A percentile compares a stretch with the other conserved stretches of the same genome.
Conservation (phyloP, 2,113 vertebrate species). For the Grus americana region DNA sequence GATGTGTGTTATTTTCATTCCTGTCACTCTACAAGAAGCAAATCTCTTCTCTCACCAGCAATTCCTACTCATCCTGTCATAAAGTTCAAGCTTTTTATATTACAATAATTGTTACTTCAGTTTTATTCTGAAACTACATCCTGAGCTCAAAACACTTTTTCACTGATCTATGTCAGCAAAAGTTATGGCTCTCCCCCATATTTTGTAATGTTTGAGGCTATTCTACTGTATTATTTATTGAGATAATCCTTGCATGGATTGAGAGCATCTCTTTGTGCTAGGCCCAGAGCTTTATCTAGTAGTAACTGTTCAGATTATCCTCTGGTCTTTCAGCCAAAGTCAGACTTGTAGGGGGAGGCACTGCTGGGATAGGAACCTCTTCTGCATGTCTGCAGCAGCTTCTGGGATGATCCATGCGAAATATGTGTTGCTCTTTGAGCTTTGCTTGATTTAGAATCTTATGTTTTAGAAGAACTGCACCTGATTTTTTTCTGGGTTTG, state of each 20-base stretch:
- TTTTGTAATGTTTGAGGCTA: background rate
- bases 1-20: background rate
- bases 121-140: background rate
- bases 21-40: background rate
- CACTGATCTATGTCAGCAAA: background rate
- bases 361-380: background rate
- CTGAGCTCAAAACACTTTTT: background rate
- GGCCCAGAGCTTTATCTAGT: background rate
- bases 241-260: background rate
- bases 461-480: background rate
- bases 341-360: background rate
- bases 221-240: background rate
- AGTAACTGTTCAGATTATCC: background rate
- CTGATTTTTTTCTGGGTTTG: background rate
- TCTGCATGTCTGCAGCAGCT: background rate
- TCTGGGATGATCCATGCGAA: background rate
- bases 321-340: background rate
- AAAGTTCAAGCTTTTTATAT: background rate
- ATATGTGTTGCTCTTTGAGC: background rate
- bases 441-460: background rate
- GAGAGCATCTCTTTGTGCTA: background rate
- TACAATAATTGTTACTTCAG: background rate
- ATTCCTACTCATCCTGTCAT: background rate
- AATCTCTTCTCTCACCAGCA: background rate
- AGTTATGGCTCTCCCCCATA: fast-evolving